These are phyloP conservation scores for Serranus cabrilla DNA, from an alignment of 2,797 vertebrate genomes.

Conservation along the genomic window DNA sequence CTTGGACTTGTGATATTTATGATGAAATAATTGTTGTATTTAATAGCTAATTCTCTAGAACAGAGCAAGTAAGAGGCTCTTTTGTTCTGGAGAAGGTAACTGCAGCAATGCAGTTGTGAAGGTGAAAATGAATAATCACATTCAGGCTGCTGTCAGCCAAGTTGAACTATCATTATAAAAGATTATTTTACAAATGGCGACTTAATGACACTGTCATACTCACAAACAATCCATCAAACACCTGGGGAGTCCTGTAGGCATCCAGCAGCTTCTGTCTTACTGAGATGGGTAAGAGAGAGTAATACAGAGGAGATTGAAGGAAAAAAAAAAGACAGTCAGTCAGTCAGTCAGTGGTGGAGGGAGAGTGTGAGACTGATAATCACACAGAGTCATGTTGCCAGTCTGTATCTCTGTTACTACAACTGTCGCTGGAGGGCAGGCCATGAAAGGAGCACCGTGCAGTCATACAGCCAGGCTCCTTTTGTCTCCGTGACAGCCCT, in stretches of 20 bases:
- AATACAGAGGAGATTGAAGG: slow-evolving; percentile 18
- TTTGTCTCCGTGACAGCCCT: slow-evolving; percentile 51
- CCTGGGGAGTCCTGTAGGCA: neutral
- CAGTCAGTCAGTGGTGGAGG: slow-evolving; percentile 1
- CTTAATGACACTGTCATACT: slow-evolving; percentile 5
- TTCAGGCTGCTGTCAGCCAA: neutral
- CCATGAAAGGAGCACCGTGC: slow-evolving; percentile 32
- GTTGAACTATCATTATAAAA: slow-evolving; percentile 3
- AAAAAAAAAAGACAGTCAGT: neutral
- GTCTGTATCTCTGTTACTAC: slow-evolving; percentile 35
- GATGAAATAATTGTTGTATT: slow-evolving; percentile 1
- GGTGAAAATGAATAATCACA: slow-evolving; percentile 1
- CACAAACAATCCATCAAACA: slow-evolving; percentile 15
- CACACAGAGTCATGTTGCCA: slow-evolving; percentile 27
- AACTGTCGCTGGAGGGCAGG: slow-evolving; percentile 49
- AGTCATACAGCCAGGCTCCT: slow-evolving; percentile 35
- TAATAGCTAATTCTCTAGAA: neutral
- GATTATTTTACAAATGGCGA: neutral
- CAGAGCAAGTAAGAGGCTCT: neutral
- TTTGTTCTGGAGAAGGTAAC: slow-evolving; percentile 4
- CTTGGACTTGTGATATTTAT: neutral
- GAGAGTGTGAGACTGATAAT: slow-evolving; percentile 35
- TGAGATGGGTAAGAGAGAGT: slow-evolving; percentile 14
- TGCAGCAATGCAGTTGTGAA: neutral
- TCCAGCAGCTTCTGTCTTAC: slow-evolving; percentile 14